Evolutionary conservation across 1,140 invertebrate species (phyloP).

Genomic region (Drosophila nigromelanica): DNA sequence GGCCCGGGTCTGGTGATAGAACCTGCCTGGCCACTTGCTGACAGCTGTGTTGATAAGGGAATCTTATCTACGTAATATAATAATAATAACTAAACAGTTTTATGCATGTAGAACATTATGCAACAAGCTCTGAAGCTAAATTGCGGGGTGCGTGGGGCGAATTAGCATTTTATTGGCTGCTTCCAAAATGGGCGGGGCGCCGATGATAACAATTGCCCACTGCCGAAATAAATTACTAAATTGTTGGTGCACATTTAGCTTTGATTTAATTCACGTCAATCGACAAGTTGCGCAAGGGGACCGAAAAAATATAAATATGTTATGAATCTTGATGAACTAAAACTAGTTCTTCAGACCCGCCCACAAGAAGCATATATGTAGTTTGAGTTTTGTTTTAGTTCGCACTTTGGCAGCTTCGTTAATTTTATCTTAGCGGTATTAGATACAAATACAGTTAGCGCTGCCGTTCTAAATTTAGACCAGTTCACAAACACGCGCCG

Average conservation of each 20-base stretch:
- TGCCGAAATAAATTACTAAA: conserved; percentile 30
- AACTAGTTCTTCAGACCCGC: conserved; percentile 32
- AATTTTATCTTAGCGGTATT: not conserved
- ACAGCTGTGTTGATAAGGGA: conserved; percentile 55
- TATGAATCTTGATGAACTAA: conserved; percentile 16
- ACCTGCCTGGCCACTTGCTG: conserved; percentile 26
- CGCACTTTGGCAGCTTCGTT: conserved; percentile 3
- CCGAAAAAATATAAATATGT: conserved; percentile 3
- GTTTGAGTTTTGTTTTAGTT: conserved; percentile 4
- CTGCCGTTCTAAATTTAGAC: conserved; percentile 38
- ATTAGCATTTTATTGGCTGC: conserved; percentile 21
- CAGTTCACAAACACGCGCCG: conserved; percentile 24
- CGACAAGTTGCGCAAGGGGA: conserved; percentile 38
- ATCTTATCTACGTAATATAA: conserved; percentile 25
- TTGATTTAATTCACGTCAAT: conserved; percentile 54
- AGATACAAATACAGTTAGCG: conserved; percentile 1
- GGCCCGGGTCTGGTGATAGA: not conserved
- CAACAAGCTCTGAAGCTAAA: conserved; percentile 25
- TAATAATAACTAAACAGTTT: conserved; percentile 22
- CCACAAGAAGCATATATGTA: conserved; percentile 1
- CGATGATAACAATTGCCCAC: conserved; percentile 10
- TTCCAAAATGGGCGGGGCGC: conserved; percentile 14
- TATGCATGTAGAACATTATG: conserved; percentile 36
- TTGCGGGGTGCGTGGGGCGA: not conserved
- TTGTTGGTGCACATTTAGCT: conserved; percentile 23